phyloP scores from a whole-genome alignment of 2,888 invertebrate species.

The Eustalomyia histrio region DNA sequence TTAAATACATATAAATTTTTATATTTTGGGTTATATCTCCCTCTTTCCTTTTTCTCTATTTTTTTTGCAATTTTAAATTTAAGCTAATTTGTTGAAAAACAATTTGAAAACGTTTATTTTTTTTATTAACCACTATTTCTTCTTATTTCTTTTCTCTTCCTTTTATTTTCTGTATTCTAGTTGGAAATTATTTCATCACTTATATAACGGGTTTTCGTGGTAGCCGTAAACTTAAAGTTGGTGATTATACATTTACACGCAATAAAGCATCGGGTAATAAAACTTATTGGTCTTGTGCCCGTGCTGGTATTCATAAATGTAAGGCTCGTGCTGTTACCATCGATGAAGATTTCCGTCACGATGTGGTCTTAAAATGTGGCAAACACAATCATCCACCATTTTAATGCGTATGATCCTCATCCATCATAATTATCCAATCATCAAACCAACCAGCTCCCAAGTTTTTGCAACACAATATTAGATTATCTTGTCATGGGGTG shows the following conservation, averaged over 20 bases:
- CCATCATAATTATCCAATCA: not conserved
- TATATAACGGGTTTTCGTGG: slow-evolving; percentile 79
- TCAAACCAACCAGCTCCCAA: not conserved
- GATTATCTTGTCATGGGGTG: slow-evolving; percentile 9
- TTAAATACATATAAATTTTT: not conserved
- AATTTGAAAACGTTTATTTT: not conserved
- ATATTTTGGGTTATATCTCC: not conserved
- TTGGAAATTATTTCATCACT: slow-evolving; percentile 72
- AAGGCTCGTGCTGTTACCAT: slow-evolving; percentile 79
- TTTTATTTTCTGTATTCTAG: slow-evolving; percentile 62
- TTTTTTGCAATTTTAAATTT: not conserved
- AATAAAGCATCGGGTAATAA: slow-evolving; percentile 78
- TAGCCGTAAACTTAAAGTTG: slow-evolving; percentile 79
- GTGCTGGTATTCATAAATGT: slow-evolving; percentile 79
- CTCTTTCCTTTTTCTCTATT: not conserved
- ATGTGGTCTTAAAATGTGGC: slow-evolving; percentile 78
- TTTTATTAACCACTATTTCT: slow-evolving; percentile 65
- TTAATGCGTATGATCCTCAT: slow-evolving; percentile 67
- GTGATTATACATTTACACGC: slow-evolving; percentile 79
- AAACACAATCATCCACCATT: slow-evolving; percentile 79
- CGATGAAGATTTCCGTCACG: slow-evolving; percentile 75
- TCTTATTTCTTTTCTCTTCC: slow-evolving; percentile 42
- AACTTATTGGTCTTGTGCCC: slow-evolving; percentile 80
- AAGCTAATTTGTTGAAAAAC: no score
- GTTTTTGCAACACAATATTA: not conserved